Conservation (phyloP, 2,888 invertebrate genomes). For the Resseliella maxima region DNA sequence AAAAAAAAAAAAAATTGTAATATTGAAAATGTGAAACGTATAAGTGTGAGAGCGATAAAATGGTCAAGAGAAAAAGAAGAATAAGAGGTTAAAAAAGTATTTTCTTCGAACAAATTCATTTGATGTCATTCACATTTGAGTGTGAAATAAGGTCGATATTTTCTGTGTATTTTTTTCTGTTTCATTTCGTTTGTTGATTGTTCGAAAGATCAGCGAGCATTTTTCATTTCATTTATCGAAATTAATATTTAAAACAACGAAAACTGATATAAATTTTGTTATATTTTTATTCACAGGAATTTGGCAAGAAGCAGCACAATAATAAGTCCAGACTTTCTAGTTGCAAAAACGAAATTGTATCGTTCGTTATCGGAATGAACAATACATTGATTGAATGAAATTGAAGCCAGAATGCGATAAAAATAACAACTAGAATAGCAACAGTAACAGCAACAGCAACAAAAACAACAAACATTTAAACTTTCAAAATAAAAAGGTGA, state of each 20-base stretch:
- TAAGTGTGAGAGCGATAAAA: no score
- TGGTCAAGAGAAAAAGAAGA: no score
- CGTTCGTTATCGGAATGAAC: conserved; percentile 73
- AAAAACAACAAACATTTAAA: not conserved
- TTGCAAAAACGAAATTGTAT: conserved; percentile 93
- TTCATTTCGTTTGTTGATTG: not conserved
- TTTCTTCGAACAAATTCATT: no score
- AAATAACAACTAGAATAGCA: not conserved
- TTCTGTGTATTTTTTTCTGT: no score
- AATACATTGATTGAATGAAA: not conserved
- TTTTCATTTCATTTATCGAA: no score
- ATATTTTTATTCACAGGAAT: conserved; percentile 73
- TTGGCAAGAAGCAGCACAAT: conserved; percentile 87
- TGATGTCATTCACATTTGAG: no score
- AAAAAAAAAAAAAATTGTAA: no score
- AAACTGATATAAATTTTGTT: conserved; percentile 46
- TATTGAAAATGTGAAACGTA: not conserved
- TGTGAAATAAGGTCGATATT: no score
- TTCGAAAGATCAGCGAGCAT: not conserved
- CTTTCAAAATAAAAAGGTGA: not conserved
- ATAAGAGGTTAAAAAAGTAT: no score
- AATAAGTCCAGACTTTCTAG: conserved; percentile 87
- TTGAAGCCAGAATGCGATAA: no score
- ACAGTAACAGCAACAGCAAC: not conserved
- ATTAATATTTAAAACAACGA: no score